These are phyloP conservation scores for Melinaea menophilus DNA, from an alignment of 2,888 invertebrate species.

Conservation along the genomic window DNA sequence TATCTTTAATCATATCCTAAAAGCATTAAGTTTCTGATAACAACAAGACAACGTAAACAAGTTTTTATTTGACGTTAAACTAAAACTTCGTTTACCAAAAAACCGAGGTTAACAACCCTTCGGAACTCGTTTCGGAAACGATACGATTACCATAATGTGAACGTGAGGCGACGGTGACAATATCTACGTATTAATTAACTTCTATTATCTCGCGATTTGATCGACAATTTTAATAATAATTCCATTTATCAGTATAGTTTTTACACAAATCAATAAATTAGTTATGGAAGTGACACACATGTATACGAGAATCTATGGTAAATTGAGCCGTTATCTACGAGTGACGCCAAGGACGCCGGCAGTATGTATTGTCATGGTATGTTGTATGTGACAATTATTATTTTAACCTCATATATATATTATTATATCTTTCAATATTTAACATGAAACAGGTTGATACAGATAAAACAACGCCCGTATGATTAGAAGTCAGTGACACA, in stretches of 20 bases:
- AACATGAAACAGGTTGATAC: too few species aligned
- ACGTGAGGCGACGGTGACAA: conserved; percentile 16
- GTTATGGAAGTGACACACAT: conserved; percentile 6
- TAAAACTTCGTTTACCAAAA: conserved; percentile 31
- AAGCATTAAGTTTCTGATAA: neutral
- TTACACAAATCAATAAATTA: neutral
- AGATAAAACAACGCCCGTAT: conserved; percentile 43
- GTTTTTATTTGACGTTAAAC: conserved; percentile 29
- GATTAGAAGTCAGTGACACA: conserved; percentile 36
- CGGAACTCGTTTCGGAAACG: conserved; percentile 38
- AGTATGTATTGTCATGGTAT: conserved; percentile 1
- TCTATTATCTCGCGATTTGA: neutral
- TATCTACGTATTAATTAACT: neutral
- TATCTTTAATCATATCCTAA: neutral
- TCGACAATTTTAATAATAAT: neutral
- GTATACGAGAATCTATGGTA: conserved; percentile 26
- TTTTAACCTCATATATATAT: neutral
- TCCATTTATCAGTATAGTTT: neutral
- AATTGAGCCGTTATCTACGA: conserved; percentile 30
- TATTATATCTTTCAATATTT: too few species aligned
- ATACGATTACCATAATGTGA: conserved; percentile 39
- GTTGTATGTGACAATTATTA: neutral
- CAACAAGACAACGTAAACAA: conserved; percentile 23
- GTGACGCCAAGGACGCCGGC: conserved; percentile 26
- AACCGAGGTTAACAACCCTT: conserved; percentile 40